A percentile compares a stretch with the other conserved stretches of the same genome.
phyloP scores from a whole-genome alignment of 2,888 invertebrate species.

The Agonopterix alstromeriana region DNA sequence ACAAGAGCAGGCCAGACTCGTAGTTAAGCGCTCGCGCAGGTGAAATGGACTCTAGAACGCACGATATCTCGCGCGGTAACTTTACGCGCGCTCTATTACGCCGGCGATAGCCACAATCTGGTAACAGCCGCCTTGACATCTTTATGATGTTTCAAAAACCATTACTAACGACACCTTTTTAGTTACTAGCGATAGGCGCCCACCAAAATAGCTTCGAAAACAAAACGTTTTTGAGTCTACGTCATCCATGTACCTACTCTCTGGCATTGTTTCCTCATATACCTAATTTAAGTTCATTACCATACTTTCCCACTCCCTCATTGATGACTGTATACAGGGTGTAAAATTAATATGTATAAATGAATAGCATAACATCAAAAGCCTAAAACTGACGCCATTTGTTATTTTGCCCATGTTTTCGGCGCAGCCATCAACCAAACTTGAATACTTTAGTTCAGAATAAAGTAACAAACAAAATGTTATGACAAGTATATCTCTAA shows the following conservation, averaged over 20 bases:
- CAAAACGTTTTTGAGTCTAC: constrained; percentile 54
- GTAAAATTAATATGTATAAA: too few relatives aligned
- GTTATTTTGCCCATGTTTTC: too few relatives aligned
- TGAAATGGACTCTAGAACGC: constrained; percentile 3
- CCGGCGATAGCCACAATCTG: constrained; percentile 64
- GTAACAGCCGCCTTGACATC: constrained; percentile 71
- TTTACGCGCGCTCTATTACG: constrained; percentile 51
- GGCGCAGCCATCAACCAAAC: too few relatives aligned
- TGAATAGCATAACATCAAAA: too few relatives aligned
- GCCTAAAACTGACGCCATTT: too few relatives aligned
- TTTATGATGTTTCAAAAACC: constrained; percentile 75
- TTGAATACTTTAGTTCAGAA: too few relatives aligned
- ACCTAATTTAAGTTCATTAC: too few relatives aligned
- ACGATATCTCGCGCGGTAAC: constrained; percentile 34
- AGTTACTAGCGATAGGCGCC: constrained; percentile 68
- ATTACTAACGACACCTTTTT: constrained; percentile 77
- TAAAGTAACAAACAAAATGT: too few relatives aligned
- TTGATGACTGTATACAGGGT: too few relatives aligned
- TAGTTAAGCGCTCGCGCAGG: neutral
- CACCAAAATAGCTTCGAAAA: constrained; percentile 37
- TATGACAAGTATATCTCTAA: too few relatives aligned
- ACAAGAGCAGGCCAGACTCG: too few relatives aligned
- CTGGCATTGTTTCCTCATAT: constrained; percentile 7
- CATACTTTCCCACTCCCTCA: too few relatives aligned
- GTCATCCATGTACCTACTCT: constrained; percentile 19